Evolutionary conservation across 1,140 invertebrate species (phyloP).

Genomic region (Anoplophora glabripennis): DNA sequence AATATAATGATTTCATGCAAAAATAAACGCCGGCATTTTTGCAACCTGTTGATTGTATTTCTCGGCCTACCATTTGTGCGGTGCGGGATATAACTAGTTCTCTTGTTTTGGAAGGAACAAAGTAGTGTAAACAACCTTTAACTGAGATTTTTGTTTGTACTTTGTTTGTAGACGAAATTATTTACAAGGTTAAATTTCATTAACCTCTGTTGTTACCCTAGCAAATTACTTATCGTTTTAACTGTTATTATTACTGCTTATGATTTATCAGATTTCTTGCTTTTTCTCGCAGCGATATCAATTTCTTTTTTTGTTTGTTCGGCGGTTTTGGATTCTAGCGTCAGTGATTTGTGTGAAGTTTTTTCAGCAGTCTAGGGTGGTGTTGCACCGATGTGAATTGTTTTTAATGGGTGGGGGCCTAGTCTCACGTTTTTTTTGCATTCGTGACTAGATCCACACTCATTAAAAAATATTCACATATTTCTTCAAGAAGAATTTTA

Average conservation of each 20-base stretch:
- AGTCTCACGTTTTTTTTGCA: conserved; percentile 59
- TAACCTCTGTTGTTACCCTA: conserved; percentile 24
- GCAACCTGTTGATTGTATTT: conserved; percentile 33
- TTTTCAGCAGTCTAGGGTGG: conserved; percentile 1
- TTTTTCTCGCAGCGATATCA: conserved; percentile 2
- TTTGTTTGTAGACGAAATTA: conserved; percentile 26
- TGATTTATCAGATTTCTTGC: not conserved
- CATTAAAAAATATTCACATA: conserved; percentile 57
- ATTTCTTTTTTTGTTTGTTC: conserved; percentile 16
- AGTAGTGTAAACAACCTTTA: conserved; percentile 35
- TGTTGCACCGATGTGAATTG: conserved; percentile 17
- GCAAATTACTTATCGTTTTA: conserved; percentile 17
- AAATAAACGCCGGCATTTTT: conserved; percentile 26
- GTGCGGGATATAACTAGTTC: conserved; percentile 11
- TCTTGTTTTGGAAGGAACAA: conserved; percentile 18
- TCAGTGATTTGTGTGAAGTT: conserved; percentile 6
- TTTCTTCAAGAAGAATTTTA: not conserved
- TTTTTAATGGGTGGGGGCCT: conserved; percentile 68
- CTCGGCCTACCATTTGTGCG: conserved; percentile 6
- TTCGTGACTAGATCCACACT: conserved; percentile 87
- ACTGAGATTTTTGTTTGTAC: conserved; percentile 22
- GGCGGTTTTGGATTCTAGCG: conserved; percentile 13
- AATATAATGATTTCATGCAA: conserved; percentile 10
- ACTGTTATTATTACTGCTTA: not conserved
- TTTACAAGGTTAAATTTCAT: conserved; percentile 30